Evolutionary conservation across 2,113 vertebrate genomes (phyloP).

Genomic region (Paradoxurus hermaphroditus): DNA sequence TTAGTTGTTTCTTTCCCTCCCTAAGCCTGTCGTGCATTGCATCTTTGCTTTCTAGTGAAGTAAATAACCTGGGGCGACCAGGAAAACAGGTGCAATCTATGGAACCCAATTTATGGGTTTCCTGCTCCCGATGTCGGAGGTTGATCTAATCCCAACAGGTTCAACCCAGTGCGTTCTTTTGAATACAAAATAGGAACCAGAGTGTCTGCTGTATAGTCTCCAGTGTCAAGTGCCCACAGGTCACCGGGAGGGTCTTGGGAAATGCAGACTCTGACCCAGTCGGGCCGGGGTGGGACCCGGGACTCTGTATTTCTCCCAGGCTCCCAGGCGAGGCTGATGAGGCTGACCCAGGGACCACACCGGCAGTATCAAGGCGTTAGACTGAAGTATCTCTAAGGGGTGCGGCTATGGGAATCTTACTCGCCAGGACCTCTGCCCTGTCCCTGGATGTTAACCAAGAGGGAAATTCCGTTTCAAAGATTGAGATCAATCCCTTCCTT

Average conservation of each 20-base stretch:
- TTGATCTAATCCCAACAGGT: not conserved
- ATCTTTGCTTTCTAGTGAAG: slow-evolving; percentile 14
- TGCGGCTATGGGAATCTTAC: not conserved
- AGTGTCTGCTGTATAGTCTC: not conserved
- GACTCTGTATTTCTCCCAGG: not conserved
- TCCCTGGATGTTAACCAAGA: not conserved
- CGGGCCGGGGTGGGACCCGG: not conserved
- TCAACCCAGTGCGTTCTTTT: not conserved
- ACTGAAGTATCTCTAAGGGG: not conserved
- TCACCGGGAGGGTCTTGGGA: not conserved
- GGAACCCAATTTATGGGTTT: not conserved
- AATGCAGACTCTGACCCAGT: not conserved
- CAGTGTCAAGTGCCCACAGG: not conserved
- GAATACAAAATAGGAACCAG: not conserved
- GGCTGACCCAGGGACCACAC: not conserved
- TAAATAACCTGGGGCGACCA: not conserved
- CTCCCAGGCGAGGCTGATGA: not conserved
- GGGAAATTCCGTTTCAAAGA: not conserved
- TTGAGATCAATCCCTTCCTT: not conserved
- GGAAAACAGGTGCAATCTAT: not conserved
- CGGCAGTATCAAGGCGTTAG: not conserved
- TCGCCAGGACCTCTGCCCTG: not conserved
- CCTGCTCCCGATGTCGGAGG: not conserved
- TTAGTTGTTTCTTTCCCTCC: too few relatives aligned
- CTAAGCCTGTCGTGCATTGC: not conserved